Percentiles rank a stretch among this genome's conserved stretches.
Conservation (phyloP, 2,113 vertebrate genomes). For the Epinephelus cyanopodus region DNA sequence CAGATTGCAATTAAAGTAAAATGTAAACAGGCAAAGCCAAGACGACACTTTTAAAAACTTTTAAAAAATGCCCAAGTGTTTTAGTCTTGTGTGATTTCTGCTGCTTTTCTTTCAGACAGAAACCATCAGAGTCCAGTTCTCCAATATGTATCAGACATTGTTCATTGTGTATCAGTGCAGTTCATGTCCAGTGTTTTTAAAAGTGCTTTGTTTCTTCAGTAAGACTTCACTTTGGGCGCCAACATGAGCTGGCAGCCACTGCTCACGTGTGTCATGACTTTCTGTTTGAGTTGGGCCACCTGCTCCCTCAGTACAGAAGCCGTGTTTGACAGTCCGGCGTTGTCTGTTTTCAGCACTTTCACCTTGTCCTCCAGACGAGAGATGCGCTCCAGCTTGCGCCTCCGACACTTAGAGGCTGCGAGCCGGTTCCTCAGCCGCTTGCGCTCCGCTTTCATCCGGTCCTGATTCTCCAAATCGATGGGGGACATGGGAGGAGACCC, state of each 20-base stretch:
- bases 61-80: constrained; percentile 79
- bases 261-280: constrained; percentile 94
- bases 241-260: constrained; percentile 94
- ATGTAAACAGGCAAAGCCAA: constrained; percentile 81
- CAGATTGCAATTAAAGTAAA: constrained; percentile 65
- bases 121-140: constrained; percentile 46
- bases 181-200: constrained; percentile 81
- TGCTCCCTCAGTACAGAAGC: constrained; percentile 91
- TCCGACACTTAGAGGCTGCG: constrained; percentile 94
- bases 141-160: constrained; percentile 58
- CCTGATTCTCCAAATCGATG: constrained; percentile 93
- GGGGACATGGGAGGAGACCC: constrained; percentile 91
- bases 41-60: constrained; percentile 70
- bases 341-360: constrained; percentile 91
- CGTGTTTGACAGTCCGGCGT: constrained; percentile 91
- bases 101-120: constrained; percentile 19
- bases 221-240: constrained; percentile 89
- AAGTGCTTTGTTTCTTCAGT: constrained; percentile 75
- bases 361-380: constrained; percentile 94
- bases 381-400: constrained; percentile 94
- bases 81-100: constrained; percentile 48
- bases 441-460: constrained; percentile 93
- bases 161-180: constrained; percentile 69
- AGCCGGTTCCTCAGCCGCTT: constrained; percentile 92
- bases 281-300: constrained; percentile 94